Conservation (phyloP, 2,888 invertebrate genomes). For the Polymixis flavicincta region DNA sequence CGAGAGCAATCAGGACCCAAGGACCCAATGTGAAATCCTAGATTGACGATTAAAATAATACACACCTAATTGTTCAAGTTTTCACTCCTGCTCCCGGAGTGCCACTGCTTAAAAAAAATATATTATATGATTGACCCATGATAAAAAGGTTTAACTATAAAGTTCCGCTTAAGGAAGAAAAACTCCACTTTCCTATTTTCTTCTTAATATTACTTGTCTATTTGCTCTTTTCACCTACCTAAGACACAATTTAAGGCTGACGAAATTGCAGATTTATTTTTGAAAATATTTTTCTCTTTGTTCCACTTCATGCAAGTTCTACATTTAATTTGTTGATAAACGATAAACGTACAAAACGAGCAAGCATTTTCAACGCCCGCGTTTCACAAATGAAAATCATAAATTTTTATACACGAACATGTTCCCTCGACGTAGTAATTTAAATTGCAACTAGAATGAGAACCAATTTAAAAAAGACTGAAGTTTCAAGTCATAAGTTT, state of each 20-base stretch:
- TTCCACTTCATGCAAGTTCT: not conserved
- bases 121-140: not conserved
- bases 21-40: too few species aligned
- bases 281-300: not conserved
- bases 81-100: too few species aligned
- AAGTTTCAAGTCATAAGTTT: conserved; percentile 3
- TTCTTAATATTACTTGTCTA: not conserved
- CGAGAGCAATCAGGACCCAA: too few species aligned
- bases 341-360: not conserved
- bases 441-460: conserved; percentile 18
- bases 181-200: not conserved
- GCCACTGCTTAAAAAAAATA: too few species aligned
- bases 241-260: not conserved
- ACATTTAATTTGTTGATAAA: conserved; percentile 10
- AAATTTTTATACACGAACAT: conserved; percentile 20
- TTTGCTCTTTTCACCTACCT: not conserved
- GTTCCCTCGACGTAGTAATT: conserved; percentile 15
- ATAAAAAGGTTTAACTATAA: not conserved
- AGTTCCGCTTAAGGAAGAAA: not conserved
- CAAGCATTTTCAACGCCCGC: not conserved
- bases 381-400: conserved; percentile 21
- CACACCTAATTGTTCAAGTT: too few species aligned
- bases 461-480: conserved; percentile 9
- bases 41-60: too few species aligned
- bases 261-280: not conserved